A percentile compares a stretch with the other conserved stretches of the same genome.
Conservation (phyloP, 2,797 vertebrate genomes). For the Rhinogobio ventralis region DNA sequence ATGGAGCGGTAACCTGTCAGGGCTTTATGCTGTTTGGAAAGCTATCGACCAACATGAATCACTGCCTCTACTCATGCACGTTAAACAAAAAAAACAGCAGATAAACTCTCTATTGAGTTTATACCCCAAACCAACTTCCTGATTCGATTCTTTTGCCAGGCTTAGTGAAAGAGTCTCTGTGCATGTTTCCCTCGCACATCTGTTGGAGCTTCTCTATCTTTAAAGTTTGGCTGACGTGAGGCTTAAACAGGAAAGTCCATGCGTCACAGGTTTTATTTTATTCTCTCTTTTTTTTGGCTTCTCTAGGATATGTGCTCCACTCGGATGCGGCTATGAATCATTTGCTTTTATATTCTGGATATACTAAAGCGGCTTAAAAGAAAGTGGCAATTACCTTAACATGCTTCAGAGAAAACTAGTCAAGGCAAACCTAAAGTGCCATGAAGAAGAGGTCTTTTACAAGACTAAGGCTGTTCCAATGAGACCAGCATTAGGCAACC, state of each 20-base stretch:
- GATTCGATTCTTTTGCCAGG: constrained; percentile 65
- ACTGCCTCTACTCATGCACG: constrained; percentile 39
- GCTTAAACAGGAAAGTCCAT: constrained; percentile 65
- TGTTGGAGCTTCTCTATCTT: constrained; percentile 69
- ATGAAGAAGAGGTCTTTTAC: background rate
- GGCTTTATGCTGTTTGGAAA: background rate
- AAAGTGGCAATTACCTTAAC: background rate
- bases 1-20: background rate
- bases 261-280: constrained; percentile 44
- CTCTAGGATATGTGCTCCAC: constrained; percentile 48
- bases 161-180: constrained; percentile 70
- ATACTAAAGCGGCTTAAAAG: background rate
- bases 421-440: background rate
- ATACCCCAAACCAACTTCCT: constrained; percentile 76
- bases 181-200: constrained; percentile 67
- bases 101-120: constrained; percentile 64
- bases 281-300: constrained; percentile 56
- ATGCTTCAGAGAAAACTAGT: background rate
- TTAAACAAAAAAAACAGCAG: constrained; percentile 20
- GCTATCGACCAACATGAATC: constrained; percentile 59
- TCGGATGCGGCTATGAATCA: background rate
- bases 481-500: background rate
- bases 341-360: background rate
- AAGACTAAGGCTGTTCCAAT: background rate
- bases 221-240: constrained; percentile 55